Evolutionary conservation across 2,888 invertebrate species (phyloP).

Genomic region (Agrotis clavis): DNA sequence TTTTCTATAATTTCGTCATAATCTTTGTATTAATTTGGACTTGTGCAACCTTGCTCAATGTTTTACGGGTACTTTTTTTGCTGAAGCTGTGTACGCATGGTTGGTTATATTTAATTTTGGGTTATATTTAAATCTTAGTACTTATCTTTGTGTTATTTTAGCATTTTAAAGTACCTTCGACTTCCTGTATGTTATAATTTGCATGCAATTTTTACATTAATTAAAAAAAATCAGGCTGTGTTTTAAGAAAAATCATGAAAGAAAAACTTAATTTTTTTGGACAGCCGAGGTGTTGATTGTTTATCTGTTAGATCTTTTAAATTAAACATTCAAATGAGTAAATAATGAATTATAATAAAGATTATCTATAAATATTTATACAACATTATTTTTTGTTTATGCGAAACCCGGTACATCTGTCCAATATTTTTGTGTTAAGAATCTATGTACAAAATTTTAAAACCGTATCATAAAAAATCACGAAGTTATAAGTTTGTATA

Average conservation of each 20-base stretch:
- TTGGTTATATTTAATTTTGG: slow-evolving; percentile 3
- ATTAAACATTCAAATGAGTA: too few relatives aligned
- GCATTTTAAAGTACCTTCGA: background rate
- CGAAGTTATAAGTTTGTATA: too few relatives aligned
- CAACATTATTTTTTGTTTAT: too few relatives aligned
- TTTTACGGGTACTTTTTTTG: slow-evolving; percentile 30
- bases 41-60: slow-evolving; percentile 33
- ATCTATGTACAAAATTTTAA: too few relatives aligned
- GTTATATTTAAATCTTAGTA: slow-evolving; percentile 2
- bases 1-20: slow-evolving; percentile 33
- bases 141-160: background rate
- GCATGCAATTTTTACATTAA: background rate
- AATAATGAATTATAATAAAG: too few relatives aligned
- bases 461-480: too few relatives aligned
- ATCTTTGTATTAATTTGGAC: slow-evolving; percentile 22
- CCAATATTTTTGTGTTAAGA: too few relatives aligned
- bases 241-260: background rate
- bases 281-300: too few relatives aligned
- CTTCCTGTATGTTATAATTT: background rate
- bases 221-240: background rate
- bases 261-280: too few relatives aligned
- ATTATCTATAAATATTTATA: too few relatives aligned
- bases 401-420: too few relatives aligned
- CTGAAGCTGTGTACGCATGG: background rate
- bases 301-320: too few relatives aligned